Evolutionary conservation across 2,113 vertebrate genomes (phyloP).

Genomic region (Brienomyrus brachyistius): DNA sequence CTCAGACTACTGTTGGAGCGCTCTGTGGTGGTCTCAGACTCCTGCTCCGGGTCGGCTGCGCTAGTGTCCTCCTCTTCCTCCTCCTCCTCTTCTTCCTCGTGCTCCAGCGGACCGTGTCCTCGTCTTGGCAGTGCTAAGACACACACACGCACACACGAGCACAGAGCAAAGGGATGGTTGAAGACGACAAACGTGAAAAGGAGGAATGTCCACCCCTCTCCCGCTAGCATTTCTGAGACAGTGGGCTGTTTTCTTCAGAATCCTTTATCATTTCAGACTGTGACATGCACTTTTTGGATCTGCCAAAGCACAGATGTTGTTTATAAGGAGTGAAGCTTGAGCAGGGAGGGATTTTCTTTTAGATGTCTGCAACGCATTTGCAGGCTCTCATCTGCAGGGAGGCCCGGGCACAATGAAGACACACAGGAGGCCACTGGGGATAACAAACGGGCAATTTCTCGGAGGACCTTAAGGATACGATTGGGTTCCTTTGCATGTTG

Average conservation of each 20-base stretch:
- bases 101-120: constrained; percentile 35
- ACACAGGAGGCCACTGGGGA: background rate
- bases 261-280: background rate
- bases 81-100: constrained; percentile 46
- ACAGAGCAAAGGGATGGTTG: background rate
- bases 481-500: background rate
- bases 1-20: constrained; percentile 72
- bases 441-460: background rate
- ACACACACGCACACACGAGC: background rate
- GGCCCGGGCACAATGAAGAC: background rate
- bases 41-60: constrained; percentile 47
- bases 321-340: background rate
- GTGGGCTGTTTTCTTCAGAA: background rate
- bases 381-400: background rate
- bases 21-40: constrained; percentile 63
- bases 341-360: background rate
- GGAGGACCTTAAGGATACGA: background rate
- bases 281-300: background rate
- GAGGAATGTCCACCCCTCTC: background rate
- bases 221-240: background rate
- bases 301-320: constrained; percentile 13
- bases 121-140: constrained; percentile 64
- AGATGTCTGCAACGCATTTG: background rate
- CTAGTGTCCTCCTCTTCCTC: constrained; percentile 57
- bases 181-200: background rate